Evolutionary conservation across 2,888 invertebrate species (phyloP).

Genomic region (Choreutis nemorana): DNA sequence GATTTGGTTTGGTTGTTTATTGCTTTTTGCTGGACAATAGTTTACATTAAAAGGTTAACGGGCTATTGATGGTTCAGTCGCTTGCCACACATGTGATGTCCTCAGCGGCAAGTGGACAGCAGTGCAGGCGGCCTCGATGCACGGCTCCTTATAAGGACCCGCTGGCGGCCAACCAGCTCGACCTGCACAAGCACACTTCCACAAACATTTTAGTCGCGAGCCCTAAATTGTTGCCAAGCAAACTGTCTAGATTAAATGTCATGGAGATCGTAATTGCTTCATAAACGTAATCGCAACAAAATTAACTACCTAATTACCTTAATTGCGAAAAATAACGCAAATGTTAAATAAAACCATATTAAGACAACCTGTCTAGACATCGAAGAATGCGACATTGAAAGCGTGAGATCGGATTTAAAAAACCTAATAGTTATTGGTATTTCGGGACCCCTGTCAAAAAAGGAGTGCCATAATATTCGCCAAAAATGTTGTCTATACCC

Average conservation of each 20-base stretch:
- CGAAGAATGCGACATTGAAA: too few relatives aligned
- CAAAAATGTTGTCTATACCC: conserved; percentile 41
- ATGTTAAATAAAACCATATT: too few relatives aligned
- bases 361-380: too few relatives aligned
- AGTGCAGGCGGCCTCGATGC: conserved; percentile 34
- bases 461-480: conserved; percentile 10
- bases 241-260: conserved; percentile 9
- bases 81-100: conserved; percentile 14
- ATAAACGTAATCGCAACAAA: too few relatives aligned
- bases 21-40: conserved; percentile 8
- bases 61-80: conserved; percentile 21
- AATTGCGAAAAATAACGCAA: too few relatives aligned
- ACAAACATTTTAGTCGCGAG: conserved; percentile 39
- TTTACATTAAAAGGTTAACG: conserved; percentile 27
- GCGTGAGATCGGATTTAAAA: too few relatives aligned
- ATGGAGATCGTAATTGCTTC: too few relatives aligned
- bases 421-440: background rate
- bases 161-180: conserved; percentile 37
- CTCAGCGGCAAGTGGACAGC: conserved; percentile 10
- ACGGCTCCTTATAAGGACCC: conserved; percentile 47
- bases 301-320: too few relatives aligned
- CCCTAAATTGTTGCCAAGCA: conserved; percentile 41
- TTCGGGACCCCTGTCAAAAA: background rate
- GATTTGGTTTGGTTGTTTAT: too few relatives aligned
- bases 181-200: conserved; percentile 23